Evolutionary conservation across 2,888 invertebrate genomes (phyloP).

Genomic region (Zhuqinia jingwanae): DNA sequence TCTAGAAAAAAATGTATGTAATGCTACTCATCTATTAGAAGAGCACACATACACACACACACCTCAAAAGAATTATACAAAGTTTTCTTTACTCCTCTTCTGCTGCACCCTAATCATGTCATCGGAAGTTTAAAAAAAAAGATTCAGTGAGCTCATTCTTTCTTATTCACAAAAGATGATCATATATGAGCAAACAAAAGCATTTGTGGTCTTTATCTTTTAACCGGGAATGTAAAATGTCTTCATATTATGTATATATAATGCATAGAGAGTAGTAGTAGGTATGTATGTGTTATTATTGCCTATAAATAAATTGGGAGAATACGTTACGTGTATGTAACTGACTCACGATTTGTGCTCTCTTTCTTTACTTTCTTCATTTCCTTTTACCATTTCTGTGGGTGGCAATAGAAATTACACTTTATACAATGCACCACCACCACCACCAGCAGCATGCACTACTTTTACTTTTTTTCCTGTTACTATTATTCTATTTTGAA

Average conservation of each 20-base stretch:
- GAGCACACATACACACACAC: not conserved
- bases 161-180: slow-evolving; percentile 16
- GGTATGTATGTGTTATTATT: not conserved
- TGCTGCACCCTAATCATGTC: slow-evolving; percentile 65
- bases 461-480: not conserved
- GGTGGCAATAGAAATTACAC: not conserved
- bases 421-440: slow-evolving; percentile 43
- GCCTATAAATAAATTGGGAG: not conserved
- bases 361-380: slow-evolving; percentile 1
- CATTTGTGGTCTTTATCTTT: not conserved
- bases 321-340: not conserved
- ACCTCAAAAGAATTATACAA: slow-evolving; percentile 29
- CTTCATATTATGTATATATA: not conserved
- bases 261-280: too few relatives aligned
- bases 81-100: not conserved
- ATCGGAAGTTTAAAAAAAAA: slow-evolving; percentile 61
- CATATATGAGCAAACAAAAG: not conserved
- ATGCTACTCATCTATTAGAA: slow-evolving; percentile 53
- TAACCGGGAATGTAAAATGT: not conserved
- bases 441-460: too few relatives aligned
- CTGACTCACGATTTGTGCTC: not conserved
- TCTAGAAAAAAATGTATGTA: too few relatives aligned
- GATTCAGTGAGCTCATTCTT: slow-evolving; percentile 48
- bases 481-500: too few relatives aligned
- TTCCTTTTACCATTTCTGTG: slow-evolving; percentile 14